phyloP scores from a whole-genome alignment of 2,888 invertebrate genomes.

The Polyommatus icarus region DNA sequence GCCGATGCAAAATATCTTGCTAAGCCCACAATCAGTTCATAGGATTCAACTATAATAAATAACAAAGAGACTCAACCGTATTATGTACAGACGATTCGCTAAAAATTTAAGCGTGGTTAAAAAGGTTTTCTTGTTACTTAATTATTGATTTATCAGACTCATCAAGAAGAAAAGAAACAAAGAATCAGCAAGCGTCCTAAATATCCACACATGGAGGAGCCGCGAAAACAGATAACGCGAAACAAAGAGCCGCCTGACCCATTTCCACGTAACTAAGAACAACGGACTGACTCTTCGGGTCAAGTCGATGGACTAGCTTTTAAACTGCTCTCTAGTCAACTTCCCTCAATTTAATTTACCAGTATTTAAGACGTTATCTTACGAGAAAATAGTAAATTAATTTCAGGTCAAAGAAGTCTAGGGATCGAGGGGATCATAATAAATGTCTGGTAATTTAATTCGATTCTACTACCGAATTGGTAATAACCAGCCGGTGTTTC shows the following conservation, averaged over 20 bases:
- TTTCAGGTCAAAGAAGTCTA: neutral
- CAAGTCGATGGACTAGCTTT: neutral
- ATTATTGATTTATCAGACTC: neutral
- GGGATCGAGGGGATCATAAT: neutral
- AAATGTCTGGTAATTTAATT: conserved; percentile 5
- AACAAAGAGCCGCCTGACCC: conserved; percentile 14
- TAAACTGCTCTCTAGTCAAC: neutral
- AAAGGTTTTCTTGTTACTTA: too few relatives aligned
- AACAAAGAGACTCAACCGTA: neutral
- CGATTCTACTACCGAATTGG: neutral
- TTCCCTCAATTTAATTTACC: neutral
- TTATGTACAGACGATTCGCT: neutral
- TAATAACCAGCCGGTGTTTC: conserved; percentile 9
- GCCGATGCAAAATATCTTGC: neutral
- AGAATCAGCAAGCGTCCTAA: neutral
- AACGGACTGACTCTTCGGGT: neutral
- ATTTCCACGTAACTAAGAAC: neutral
- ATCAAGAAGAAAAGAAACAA: neutral
- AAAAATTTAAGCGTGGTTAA: neutral
- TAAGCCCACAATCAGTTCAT: neutral
- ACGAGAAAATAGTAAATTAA: neutral
- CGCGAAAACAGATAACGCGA: neutral
- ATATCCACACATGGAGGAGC: neutral
- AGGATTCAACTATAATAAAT: neutral
- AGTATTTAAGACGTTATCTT: neutral